phyloP scores from a whole-genome alignment of 2,888 invertebrate genomes.

The Endotricha flammealis region DNA sequence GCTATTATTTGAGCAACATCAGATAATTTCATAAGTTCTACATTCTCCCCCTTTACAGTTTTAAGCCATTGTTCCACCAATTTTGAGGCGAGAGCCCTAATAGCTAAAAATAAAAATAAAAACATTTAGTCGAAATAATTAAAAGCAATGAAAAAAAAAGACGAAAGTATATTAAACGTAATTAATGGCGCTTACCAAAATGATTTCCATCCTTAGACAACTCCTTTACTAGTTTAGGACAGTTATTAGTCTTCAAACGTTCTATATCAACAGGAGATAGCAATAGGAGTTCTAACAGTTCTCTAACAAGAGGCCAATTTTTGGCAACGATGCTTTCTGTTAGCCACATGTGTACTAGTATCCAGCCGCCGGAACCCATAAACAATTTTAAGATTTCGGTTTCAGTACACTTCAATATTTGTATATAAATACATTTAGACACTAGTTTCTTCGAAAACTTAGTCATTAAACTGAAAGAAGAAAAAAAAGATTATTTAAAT shows the following conservation, averaged over 20 bases:
- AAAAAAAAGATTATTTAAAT: slow-evolving; percentile 18
- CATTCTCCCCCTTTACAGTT: slow-evolving; percentile 88
- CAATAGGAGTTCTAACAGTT: slow-evolving; percentile 90
- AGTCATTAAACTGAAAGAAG: slow-evolving; percentile 92
- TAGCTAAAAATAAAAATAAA: slow-evolving; percentile 76
- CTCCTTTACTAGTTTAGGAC: slow-evolving; percentile 94
- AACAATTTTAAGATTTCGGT: slow-evolving; percentile 90
- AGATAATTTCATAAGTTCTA: slow-evolving; percentile 52
- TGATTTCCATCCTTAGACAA: slow-evolving; percentile 89
- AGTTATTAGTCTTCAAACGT: slow-evolving; percentile 92
- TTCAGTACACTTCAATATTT: slow-evolving; percentile 92
- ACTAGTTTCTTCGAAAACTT: slow-evolving; percentile 97
- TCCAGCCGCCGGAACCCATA: slow-evolving; percentile 95
- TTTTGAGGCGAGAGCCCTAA: slow-evolving; percentile 86
- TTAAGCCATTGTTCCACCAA: slow-evolving; percentile 94
- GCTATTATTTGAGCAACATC: slow-evolving; percentile 60
- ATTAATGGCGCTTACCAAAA: slow-evolving; percentile 89
- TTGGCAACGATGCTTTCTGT: slow-evolving; percentile 89
- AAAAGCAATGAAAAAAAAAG: no score
- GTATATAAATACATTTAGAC: slow-evolving; percentile 96
- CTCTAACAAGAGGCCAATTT: slow-evolving; percentile 92
- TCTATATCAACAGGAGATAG: slow-evolving; percentile 94
- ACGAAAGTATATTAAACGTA: no score
- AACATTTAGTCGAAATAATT: slow-evolving; percentile 12
- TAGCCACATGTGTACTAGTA: slow-evolving; percentile 92